A percentile compares a stretch with the other conserved stretches of the same genome.
These are phyloP conservation scores for Scrobipalpa atriplicella DNA, from an alignment of 2,888 invertebrate species.

Conservation along the genomic window DNA sequence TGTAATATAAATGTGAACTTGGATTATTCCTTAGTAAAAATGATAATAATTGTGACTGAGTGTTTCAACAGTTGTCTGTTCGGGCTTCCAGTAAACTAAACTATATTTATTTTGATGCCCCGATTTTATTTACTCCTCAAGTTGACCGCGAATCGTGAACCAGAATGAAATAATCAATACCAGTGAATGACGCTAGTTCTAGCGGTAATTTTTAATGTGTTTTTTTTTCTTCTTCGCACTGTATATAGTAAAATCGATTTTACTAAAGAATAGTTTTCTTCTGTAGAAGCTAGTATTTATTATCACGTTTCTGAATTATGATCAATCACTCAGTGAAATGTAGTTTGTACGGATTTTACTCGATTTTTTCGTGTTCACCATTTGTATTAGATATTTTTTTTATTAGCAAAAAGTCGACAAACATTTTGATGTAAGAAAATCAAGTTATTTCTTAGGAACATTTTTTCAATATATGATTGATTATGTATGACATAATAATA, in stretches of 20 bases:
- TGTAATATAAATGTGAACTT: conserved; percentile 75
- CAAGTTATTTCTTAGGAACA: conserved; percentile 3
- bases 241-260: conserved; percentile 63
- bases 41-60: conserved; percentile 78
- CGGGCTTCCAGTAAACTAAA: conserved; percentile 80
- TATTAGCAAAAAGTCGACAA: neutral
- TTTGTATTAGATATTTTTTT: conserved; percentile 21
- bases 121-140: conserved; percentile 35
- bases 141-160: conserved; percentile 31
- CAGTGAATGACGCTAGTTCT: conserved; percentile 69
- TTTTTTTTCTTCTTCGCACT: conserved; percentile 58
- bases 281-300: conserved; percentile 70
- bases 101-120: conserved; percentile 65
- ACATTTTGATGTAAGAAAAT: neutral
- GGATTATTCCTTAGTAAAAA: conserved; percentile 75
- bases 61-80: conserved; percentile 78
- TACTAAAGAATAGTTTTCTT: conserved; percentile 53
- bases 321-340: conserved; percentile 46
- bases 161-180: conserved; percentile 38
- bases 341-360: conserved; percentile 24
- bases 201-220: conserved; percentile 45
- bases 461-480: neutral
- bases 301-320: conserved; percentile 51
- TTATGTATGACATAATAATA: neutral
- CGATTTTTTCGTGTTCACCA: conserved; percentile 39